Percentiles rank a stretch among this genome's conserved stretches.
These are phyloP conservation scores for Lasioglossum lativentre DNA, from an alignment of 2,888 invertebrate genomes.

Conservation along the genomic window DNA sequence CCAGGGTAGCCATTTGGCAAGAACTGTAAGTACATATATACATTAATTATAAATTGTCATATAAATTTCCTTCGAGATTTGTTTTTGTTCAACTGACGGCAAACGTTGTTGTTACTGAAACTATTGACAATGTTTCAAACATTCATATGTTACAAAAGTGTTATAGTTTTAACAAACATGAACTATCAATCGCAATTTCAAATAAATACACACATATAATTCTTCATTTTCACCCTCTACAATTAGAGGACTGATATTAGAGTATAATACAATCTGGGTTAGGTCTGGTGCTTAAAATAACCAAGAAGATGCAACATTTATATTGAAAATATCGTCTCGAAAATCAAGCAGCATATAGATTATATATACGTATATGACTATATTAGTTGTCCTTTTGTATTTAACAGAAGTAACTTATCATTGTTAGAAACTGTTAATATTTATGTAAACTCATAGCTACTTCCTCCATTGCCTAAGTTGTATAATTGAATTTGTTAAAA, in stretches of 20 bases:
- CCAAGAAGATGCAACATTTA: background rate
- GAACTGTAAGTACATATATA: background rate
- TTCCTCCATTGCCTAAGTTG: background rate
- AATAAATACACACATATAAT: slow-evolving; percentile 40
- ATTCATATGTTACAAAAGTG: background rate
- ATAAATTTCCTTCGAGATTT: slow-evolving; percentile 12
- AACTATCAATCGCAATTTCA: slow-evolving; percentile 25
- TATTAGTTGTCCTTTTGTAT: background rate
- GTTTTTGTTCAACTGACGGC: background rate
- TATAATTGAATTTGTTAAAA: background rate
- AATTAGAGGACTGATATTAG: too few relatives aligned
- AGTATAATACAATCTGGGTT: background rate
- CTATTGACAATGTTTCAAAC: background rate
- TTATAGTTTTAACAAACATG: slow-evolving; percentile 3
- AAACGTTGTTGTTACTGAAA: background rate
- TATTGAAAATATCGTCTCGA: background rate
- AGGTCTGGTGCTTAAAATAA: background rate
- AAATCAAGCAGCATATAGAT: background rate
- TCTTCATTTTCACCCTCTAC: background rate
- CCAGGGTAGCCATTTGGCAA: background rate
- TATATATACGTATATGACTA: background rate
- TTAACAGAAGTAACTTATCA: background rate
- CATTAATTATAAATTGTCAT: background rate
- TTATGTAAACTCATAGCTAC: background rate
- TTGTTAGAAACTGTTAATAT: background rate